Evolutionary conservation across 2,888 invertebrate genomes (phyloP), one percentile per base, ranked within the genome.

Genomic region (Ceramica pisi): DNA sequence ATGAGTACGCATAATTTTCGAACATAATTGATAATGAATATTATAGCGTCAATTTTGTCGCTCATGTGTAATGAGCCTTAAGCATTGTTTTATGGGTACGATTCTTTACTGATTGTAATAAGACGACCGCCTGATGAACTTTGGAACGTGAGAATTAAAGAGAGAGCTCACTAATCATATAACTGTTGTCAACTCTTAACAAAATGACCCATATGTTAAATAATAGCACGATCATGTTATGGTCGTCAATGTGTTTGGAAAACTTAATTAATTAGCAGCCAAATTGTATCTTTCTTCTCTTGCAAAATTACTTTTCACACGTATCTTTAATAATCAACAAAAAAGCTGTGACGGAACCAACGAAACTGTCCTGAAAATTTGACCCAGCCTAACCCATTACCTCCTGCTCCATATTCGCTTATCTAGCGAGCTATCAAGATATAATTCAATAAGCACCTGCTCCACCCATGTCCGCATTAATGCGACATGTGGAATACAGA

Each of bases 401-500:
- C 56, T 60, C 19, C 12, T 57, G 46, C 19, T 78, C 65, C 41
- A 72, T 16, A 78, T 82, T 76, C 73, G 51, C 53, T 64, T 82
- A 79, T 80, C 67, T 80, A 65, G 53, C 48, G 31, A 26, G 56
- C 50, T 81, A 83, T 81, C 78, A 83, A 81, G 80, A 85, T 85
- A 81, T 82, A 83, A 80, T 86, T 83, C 83, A 85, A 84, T 84
- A 82, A 85, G 81, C 87, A 92, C 92, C 91, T 90, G 89, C 87
- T 89, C 53, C 62, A 90, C 88, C 90, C 88, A 87, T 91, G 92
- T 91, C 91, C 90, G 86, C 88, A 90, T 88, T 87, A 90, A 88
- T 86, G 90, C 89, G 90, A 90, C 91, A 92, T 92, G 92, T 93
- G 92, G 93, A 94, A 93, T 93, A 93, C 91, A 92, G 90, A 91